Conservation (phyloP, 2,888 invertebrate genomes). For the Netelia inedita region DNA sequence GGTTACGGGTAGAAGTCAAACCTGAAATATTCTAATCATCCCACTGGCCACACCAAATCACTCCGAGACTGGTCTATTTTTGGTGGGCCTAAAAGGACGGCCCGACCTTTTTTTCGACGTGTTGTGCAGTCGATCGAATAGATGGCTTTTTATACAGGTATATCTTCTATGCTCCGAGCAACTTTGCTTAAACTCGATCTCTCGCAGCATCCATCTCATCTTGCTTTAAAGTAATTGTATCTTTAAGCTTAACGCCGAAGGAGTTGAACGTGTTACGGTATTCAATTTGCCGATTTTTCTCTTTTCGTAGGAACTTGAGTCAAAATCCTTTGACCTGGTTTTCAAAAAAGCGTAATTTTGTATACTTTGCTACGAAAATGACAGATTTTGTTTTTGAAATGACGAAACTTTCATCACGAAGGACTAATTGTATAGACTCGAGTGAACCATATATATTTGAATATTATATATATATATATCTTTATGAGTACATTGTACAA, state of each 20-base stretch:
- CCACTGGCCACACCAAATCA: constrained; percentile 28
- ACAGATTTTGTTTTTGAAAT: no score
- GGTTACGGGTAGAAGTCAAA: constrained; percentile 41
- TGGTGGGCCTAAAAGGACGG: constrained; percentile 69
- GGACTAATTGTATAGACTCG: no score
- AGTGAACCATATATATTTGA: no score
- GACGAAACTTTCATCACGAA: no score
- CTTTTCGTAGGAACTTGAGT: no score
- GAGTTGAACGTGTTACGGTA: background rate
- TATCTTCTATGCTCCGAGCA: background rate
- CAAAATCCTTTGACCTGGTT: no score
- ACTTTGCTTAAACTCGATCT: background rate
- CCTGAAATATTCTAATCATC: constrained; percentile 70
- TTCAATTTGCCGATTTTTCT: no score
- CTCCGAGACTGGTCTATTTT: constrained; percentile 71
- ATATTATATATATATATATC: no score
- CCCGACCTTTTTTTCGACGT: constrained; percentile 44
- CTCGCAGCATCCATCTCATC: background rate
- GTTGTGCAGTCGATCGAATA: background rate
- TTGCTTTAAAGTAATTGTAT: background rate
- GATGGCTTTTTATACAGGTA: background rate
- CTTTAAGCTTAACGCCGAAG: background rate
- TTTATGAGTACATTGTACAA: no score
- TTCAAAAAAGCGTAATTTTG: no score
- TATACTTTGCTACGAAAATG: no score